Evolutionary conservation across 2,797 vertebrate genomes (phyloP).

Genomic region (Bovichtus diacanthus): DNA sequence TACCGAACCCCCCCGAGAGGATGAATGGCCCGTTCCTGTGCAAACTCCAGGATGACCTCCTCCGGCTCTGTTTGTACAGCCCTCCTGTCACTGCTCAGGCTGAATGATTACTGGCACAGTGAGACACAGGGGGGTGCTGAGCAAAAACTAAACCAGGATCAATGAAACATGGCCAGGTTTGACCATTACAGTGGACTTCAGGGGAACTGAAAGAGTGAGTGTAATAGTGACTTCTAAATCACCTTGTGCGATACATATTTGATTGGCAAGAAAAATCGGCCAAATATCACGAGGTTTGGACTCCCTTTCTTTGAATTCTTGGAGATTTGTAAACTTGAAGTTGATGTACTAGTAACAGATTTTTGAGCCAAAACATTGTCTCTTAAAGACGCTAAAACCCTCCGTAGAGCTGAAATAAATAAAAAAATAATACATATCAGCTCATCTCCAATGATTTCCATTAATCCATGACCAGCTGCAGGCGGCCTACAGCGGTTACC

Average conservation of each 20-base stretch:
- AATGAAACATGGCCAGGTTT: constrained; percentile 14
- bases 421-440: constrained; percentile 9
- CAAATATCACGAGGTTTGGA: no score
- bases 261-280: background rate
- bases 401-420: background rate
- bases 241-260: background rate
- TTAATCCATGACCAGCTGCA: constrained; percentile 42
- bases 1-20: constrained; percentile 44
- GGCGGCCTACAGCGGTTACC: constrained; percentile 43
- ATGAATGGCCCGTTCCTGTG: constrained; percentile 64
- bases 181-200: constrained; percentile 2
- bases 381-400: background rate
- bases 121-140: constrained; percentile 20
- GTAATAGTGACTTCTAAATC: constrained; percentile 11
- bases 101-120: constrained; percentile 55
- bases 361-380: no score
- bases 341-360: no score
- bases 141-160: constrained; percentile 1
- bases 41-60: constrained; percentile 72
- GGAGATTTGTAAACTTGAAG: no score
- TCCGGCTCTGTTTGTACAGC: constrained; percentile 63
- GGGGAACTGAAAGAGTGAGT: constrained; percentile 16
- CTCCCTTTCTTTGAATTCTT: no score
- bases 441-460: constrained; percentile 9
- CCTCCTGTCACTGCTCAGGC: constrained; percentile 53